phyloP scores from a whole-genome alignment of 2,113 vertebrate genomes.

The Lycaon pictus region DNA sequence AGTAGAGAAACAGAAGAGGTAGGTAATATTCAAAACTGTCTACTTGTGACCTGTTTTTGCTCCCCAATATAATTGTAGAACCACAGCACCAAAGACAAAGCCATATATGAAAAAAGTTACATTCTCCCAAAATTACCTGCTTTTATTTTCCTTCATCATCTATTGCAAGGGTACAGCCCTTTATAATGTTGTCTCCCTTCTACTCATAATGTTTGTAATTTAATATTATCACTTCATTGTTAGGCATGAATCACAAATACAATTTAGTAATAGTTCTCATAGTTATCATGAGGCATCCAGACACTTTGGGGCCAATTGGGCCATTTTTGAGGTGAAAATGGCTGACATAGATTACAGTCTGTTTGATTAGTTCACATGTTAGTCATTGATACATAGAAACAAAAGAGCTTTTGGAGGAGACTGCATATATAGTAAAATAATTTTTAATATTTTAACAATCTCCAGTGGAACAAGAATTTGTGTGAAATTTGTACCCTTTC shows the following conservation, averaged over 20 bases:
- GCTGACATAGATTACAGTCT: background rate
- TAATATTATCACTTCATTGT: background rate
- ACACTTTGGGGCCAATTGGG: background rate
- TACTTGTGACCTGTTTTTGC: background rate
- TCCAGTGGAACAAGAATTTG: background rate
- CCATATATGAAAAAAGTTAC: background rate
- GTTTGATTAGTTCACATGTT: constrained; percentile 14
- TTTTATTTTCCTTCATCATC: background rate
- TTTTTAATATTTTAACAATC: background rate
- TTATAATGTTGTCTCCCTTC: background rate
- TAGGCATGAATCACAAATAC: background rate
- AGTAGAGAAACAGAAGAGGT: background rate
- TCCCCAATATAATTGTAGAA: background rate
- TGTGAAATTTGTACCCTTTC: background rate
- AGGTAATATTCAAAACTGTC: background rate
- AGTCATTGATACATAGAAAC: background rate
- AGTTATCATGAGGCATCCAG: background rate
- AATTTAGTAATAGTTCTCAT: background rate
- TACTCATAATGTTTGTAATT: background rate
- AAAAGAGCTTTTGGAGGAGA: background rate
- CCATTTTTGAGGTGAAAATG: background rate
- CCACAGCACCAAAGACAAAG: background rate
- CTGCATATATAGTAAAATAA: background rate
- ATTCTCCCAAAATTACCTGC: background rate
- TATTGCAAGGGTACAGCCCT: background rate